Evolutionary conservation across 1,140 invertebrate species (phyloP), one percentile per base, ranked within the genome.

Genomic region (Caerostris darwini): DNA sequence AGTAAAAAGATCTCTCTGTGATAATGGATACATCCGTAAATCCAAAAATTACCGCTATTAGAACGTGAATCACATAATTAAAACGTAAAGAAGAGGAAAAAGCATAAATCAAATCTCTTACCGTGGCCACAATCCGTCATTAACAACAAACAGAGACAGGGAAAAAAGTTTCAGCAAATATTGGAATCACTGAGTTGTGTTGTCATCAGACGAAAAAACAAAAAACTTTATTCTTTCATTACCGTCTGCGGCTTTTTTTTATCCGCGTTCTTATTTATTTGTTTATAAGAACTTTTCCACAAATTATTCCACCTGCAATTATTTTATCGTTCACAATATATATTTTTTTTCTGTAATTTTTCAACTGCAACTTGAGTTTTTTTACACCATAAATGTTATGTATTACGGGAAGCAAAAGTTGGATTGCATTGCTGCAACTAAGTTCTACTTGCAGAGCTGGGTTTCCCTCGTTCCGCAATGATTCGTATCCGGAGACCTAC

Each of bases 31-130:
- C 58, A 69, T 10, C 14, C 8, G 50, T 58, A 89, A 89, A 89
- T 71, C 87, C 87, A 56, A 61, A 89, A 89, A 89, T 89, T 89
- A 71, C 87, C 17, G 64, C 67, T 56, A 89, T 71, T 89, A 89
- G n/a, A 87, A 69, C 61, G 87, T 71, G 87, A n/a, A 71, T 53
- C 87, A 89, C 64, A 89, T 89, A 89, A 89, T 89, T 89, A 89
- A 89, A 89, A 71, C 53, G 64, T 71, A 71, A 50, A 61, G 50
- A 85, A 61, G 86, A 69, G 10, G 71, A 14, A 34, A 34, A 83
- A 71, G 53, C 87, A 89, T 89, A 89, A 89, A 89, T 89, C 71
- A 77, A 77, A 77, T 12, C 19, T 54, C 87, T 89, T 89, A 89
- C 87, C 87, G 87, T 89, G 7, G 7, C 34, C 87, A 89, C 10